Conservation (phyloP, 2,888 invertebrate species). For the Drosophila peninsularis region DNA sequence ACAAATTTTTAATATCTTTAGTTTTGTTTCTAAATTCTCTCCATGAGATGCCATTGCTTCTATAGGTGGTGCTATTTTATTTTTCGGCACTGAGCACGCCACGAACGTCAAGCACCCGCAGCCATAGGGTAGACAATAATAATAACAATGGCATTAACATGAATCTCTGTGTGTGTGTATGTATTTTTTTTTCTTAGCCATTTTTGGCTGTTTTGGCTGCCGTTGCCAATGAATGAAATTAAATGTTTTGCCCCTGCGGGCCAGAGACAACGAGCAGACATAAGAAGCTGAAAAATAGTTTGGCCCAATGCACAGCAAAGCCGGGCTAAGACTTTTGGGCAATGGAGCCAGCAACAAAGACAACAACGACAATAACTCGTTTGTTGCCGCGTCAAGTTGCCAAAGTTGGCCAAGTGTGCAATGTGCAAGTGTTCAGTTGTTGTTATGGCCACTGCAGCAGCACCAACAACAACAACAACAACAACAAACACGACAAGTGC, state of each 20-base stretch:
- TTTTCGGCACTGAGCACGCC: no score
- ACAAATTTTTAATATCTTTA: no score
- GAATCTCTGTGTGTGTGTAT: slow-evolving; percentile 18
- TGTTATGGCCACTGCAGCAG: slow-evolving; percentile 66
- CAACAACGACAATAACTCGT: slow-evolving; percentile 56
- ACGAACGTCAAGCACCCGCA: background rate
- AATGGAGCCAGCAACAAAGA: slow-evolving; percentile 16
- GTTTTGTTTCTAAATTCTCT: background rate
- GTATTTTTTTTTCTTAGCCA: slow-evolving; percentile 22
- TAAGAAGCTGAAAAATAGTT: slow-evolving; percentile 28
- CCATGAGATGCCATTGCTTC: background rate
- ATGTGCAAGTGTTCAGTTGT: slow-evolving; percentile 78
- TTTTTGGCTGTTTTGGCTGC: slow-evolving; percentile 57
- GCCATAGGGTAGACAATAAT: slow-evolving; percentile 28
- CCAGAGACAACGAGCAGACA: slow-evolving; percentile 28
- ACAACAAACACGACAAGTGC: slow-evolving; percentile 63
- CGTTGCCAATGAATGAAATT: slow-evolving; percentile 72
- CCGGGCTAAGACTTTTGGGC: slow-evolving; percentile 40
- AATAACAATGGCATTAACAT: slow-evolving; percentile 55
- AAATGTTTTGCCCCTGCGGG: slow-evolving; percentile 65
- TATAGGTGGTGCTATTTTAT: background rate
- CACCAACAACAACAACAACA: slow-evolving; percentile 17
- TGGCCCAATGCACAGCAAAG: slow-evolving; percentile 42
- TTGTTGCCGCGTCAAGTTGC: slow-evolving; percentile 73
- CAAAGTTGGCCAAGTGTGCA: slow-evolving; percentile 81